Evolutionary conservation across 35 echinoderm and acorn worm species (phyloP).

Genomic region (Anneissia japonica): DNA sequence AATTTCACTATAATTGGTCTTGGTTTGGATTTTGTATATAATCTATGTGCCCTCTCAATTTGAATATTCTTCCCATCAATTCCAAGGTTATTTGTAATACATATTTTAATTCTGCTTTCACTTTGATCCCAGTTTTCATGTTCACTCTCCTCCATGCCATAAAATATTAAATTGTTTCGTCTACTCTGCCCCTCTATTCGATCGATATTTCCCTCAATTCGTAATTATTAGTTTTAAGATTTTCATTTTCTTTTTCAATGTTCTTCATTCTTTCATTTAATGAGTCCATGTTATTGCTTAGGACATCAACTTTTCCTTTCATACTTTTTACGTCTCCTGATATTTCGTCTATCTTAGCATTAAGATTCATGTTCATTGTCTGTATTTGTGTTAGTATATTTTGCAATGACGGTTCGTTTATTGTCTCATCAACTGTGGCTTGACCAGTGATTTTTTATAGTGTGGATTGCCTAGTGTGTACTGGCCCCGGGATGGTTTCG

Average conservation of each 20-base stretch:
- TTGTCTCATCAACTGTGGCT: neutral
- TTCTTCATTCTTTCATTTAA: neutral
- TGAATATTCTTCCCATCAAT: neutral
- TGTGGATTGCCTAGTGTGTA: neutral
- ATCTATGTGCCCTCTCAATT: neutral
- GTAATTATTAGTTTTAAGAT: neutral
- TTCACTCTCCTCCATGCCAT: neutral
- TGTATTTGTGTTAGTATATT: neutral
- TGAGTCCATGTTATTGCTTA: neutral
- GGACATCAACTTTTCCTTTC: neutral
- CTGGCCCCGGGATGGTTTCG: neutral
- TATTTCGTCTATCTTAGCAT: neutral
- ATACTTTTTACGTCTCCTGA: neutral
- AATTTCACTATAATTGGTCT: neutral
- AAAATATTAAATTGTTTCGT: neutral
- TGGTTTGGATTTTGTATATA: neutral
- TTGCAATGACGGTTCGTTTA: neutral
- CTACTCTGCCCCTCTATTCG: neutral
- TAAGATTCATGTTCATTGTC: neutral
- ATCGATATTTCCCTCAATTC: neutral
- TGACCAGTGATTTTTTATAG: neutral
- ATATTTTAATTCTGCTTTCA: neutral
- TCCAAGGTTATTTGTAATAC: neutral
- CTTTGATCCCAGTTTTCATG: neutral
- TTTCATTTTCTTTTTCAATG: neutral